Conservation (phyloP, 1,140 invertebrate genomes). For the Doryteuthis pealeii region DNA sequence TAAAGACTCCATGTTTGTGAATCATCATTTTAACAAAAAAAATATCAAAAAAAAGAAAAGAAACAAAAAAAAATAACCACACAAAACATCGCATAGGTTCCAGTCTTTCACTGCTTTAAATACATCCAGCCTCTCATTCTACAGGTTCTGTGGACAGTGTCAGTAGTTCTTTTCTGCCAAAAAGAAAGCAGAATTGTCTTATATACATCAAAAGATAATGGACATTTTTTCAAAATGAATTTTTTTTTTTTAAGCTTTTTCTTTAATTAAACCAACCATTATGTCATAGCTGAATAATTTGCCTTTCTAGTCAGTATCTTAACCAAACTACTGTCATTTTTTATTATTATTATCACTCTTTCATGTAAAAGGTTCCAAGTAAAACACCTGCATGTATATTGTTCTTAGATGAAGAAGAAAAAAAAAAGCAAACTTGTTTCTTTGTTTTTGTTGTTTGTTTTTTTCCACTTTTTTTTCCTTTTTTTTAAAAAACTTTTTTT, state of each 20-base stretch:
- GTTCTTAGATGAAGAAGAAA: too few relatives aligned
- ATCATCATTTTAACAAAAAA: not conserved
- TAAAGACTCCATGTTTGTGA: not conserved
- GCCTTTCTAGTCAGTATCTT: not conserved
- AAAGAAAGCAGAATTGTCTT: not conserved
- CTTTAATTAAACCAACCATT: not conserved
- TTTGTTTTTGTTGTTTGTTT: too few relatives aligned
- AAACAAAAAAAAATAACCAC: too few relatives aligned
- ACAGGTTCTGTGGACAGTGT: not conserved
- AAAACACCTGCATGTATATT: too few relatives aligned
- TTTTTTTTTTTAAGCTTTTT: too few relatives aligned
- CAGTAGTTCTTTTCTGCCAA: not conserved
- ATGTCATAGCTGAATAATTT: slow-evolving; percentile 2
- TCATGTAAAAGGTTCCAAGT: too few relatives aligned
- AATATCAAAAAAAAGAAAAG: too few relatives aligned
- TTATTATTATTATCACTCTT: too few relatives aligned
- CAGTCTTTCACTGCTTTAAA: slow-evolving; percentile 3
- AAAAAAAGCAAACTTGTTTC: too few relatives aligned
- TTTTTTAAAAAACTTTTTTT: too few relatives aligned
- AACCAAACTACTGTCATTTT: not conserved
- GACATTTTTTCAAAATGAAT: not conserved
- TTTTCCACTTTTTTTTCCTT: too few relatives aligned
- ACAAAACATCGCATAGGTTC: too few relatives aligned
- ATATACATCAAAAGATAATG: not conserved
- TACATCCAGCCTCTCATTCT: not conserved